Conservation (phyloP, 2,113 vertebrate genomes). For the Sterrhoptilus dennistouni region DNA sequence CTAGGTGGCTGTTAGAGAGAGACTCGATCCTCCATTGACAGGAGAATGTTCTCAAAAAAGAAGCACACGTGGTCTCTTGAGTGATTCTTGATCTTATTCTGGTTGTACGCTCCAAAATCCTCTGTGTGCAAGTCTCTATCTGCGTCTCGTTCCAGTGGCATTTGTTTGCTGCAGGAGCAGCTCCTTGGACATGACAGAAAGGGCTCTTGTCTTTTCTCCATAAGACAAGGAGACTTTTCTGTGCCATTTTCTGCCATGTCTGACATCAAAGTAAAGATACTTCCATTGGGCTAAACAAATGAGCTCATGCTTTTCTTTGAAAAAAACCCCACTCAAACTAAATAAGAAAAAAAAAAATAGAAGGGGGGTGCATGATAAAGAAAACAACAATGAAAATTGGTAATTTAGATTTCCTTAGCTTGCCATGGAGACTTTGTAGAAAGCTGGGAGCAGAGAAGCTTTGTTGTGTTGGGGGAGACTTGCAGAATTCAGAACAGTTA, state of each 20-base stretch:
- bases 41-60: background rate
- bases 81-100: background rate
- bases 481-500: background rate
- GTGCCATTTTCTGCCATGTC: background rate
- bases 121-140: background rate
- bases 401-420: background rate
- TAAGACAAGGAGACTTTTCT: background rate
- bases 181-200: background rate
- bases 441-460: background rate
- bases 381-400: background rate
- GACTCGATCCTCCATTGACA: background rate
- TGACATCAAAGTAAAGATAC: background rate
- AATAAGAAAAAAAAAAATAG: background rate
- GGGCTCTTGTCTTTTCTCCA: background rate
- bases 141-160: background rate
- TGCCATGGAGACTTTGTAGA: background rate
- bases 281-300: background rate
- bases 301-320: background rate
- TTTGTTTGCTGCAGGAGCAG: background rate
- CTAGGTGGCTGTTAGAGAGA: conserved; percentile 39
- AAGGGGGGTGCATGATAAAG: background rate
- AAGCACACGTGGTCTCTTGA: background rate
- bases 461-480: background rate
- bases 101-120: background rate
- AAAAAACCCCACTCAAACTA: background rate